Conservation (phyloP, 2,113 vertebrate genomes). For the Opisthocomus hoazin region DNA sequence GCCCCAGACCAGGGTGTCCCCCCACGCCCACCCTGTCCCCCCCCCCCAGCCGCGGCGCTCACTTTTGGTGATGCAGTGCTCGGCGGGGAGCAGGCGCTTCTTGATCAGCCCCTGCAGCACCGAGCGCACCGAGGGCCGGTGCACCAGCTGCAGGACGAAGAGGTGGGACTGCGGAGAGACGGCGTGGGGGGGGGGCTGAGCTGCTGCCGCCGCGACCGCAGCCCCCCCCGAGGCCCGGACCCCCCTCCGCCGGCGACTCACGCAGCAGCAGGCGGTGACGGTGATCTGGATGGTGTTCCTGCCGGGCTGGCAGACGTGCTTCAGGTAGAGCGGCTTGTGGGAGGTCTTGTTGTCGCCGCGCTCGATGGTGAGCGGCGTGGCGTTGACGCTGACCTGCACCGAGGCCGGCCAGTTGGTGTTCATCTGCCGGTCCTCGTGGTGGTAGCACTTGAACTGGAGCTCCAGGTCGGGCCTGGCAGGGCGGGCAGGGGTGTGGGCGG, state of each 20-base stretch:
- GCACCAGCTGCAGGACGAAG: constrained; percentile 95
- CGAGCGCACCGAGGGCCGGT: constrained; percentile 89
- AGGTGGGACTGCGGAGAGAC: constrained; percentile 84
- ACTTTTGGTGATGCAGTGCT: constrained; percentile 97
- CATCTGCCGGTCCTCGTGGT: constrained; percentile 95
- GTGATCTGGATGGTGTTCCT: constrained; percentile 98
- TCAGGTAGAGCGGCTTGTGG: constrained; percentile 93
- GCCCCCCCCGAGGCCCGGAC: background rate
- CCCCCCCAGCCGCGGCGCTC: background rate
- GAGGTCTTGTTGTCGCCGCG: constrained; percentile 95
- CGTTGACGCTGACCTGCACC: constrained; percentile 93
- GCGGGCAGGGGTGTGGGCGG: background rate
- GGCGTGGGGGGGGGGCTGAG: background rate
- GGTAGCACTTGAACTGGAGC: constrained; percentile 97
- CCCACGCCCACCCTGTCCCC: too few species aligned
- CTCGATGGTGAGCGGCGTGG: constrained; percentile 90
- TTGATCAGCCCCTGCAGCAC: constrained; percentile 95
- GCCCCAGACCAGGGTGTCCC: too few species aligned
- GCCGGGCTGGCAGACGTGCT: constrained; percentile 92
- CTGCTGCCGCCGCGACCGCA: fast-evolving
- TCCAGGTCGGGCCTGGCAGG: constrained; percentile 88
- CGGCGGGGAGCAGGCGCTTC: constrained; percentile 90
- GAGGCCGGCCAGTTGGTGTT: constrained; percentile 98
- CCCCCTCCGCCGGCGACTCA: constrained; percentile 67
- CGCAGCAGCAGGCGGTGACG: constrained; percentile 93